A percentile compares a stretch with the other conserved stretches of the same genome.
phyloP scores from a whole-genome alignment of 2,113 vertebrate species.

The Hipposideros armiger region DNA sequence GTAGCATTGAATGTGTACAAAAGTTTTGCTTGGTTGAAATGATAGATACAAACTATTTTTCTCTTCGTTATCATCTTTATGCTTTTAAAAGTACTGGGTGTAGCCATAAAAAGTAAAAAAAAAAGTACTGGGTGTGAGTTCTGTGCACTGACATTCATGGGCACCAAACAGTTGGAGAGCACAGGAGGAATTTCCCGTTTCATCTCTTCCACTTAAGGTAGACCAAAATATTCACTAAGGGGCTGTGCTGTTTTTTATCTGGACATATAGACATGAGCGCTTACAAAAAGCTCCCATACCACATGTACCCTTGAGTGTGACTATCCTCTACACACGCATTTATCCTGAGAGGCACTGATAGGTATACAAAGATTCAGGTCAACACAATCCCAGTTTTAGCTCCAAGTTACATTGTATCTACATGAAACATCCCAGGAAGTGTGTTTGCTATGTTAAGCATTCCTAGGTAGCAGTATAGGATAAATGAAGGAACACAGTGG shows the following conservation, averaged over 20 bases:
- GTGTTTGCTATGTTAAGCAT: conserved; percentile 23
- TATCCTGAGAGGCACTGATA: conserved; percentile 15
- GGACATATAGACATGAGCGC: not conserved
- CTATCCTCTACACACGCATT: not conserved
- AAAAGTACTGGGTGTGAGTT: conserved; percentile 28
- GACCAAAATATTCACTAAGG: conserved; percentile 2
- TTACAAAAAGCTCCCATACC: not conserved
- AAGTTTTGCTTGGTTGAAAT: conserved; percentile 65
- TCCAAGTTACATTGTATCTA: conserved; percentile 37
- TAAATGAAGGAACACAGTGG: conserved; percentile 7
- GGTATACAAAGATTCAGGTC: conserved; percentile 10
- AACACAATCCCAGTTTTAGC: conserved; percentile 32
- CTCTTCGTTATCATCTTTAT: conserved; percentile 65
- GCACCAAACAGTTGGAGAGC: conserved; percentile 63
- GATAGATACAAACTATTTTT: conserved; percentile 67
- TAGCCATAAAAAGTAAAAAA: no score
- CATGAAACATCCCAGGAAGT: conserved; percentile 26
- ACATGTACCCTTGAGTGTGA: not conserved
- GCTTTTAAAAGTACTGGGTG: conserved; percentile 22
- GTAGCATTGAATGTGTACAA: conserved; percentile 63
- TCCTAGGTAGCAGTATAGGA: not conserved
- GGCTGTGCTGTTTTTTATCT: not conserved
- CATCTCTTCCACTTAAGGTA: conserved; percentile 29
- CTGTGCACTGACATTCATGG: conserved; percentile 46
- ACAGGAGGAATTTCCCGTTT: conserved; percentile 67